These are phyloP conservation scores for Horisme vitalbata DNA, from an alignment of 2,888 invertebrate genomes.

Conservation along the genomic window DNA sequence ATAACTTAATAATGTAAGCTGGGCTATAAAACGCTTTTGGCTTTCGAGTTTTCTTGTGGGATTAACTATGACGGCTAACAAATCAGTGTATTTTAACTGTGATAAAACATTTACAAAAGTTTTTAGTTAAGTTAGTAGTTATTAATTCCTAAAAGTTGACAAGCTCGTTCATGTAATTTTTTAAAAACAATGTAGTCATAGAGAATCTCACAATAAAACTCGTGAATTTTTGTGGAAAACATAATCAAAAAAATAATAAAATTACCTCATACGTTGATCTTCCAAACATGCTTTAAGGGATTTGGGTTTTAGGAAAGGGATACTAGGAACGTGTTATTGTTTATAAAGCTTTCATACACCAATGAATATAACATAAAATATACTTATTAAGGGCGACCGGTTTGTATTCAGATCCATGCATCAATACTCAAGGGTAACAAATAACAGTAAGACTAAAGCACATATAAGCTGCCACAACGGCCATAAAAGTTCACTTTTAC, in stretches of 20 bases:
- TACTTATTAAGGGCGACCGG: no score
- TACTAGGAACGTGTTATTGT: slow-evolving; percentile 46
- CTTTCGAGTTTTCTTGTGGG: not conserved
- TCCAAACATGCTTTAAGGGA: slow-evolving; percentile 74
- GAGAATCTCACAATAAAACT: slow-evolving; percentile 14
- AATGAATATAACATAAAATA: no score
- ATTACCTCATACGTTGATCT: slow-evolving; percentile 73
- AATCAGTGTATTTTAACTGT: not conserved
- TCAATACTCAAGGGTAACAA: slow-evolving; percentile 47
- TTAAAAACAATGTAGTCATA: not conserved
- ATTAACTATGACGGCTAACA: not conserved
- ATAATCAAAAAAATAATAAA: slow-evolving; percentile 55
- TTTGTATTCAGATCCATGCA: no score
- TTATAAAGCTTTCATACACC: slow-evolving; percentile 38
- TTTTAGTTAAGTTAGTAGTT: no score
- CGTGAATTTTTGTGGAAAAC: slow-evolving; percentile 29
- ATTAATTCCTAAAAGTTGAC: no score
- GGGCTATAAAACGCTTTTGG: no score
- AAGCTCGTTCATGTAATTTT: no score
- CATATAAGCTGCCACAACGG: slow-evolving; percentile 25
- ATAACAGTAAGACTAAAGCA: slow-evolving; percentile 62
- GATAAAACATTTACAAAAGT: not conserved
- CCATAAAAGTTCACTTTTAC: no score
- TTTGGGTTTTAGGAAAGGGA: slow-evolving; percentile 52
- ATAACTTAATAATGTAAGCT: no score